Evolutionary conservation across 2,888 invertebrate genomes (phyloP).

Genomic region (Netelia fuscicornis): DNA sequence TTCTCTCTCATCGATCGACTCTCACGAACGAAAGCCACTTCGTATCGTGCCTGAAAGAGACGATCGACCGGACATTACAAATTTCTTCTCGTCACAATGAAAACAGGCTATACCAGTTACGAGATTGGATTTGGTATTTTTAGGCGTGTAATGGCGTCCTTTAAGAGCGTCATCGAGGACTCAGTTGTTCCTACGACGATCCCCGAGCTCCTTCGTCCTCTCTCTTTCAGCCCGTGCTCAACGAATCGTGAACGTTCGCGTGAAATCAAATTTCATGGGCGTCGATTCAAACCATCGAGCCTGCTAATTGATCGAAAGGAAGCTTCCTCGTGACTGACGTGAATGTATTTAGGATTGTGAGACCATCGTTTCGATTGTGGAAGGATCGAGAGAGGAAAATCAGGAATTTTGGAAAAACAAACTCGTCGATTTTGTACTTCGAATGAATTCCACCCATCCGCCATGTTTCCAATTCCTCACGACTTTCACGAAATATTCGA

Average conservation of each 20-base stretch:
- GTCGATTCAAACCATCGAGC: slow-evolving; percentile 73
- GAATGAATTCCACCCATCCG: too few relatives aligned
- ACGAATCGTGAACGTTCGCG: slow-evolving; percentile 64
- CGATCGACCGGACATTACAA: slow-evolving; percentile 13
- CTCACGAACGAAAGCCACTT: not conserved
- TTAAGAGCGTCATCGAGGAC: slow-evolving; percentile 1
- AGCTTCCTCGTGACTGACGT: not conserved
- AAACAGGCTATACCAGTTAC: not conserved
- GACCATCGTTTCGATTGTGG: not conserved
- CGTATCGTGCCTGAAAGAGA: too few relatives aligned
- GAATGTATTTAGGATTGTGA: not conserved
- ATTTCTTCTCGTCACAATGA: slow-evolving; percentile 27
- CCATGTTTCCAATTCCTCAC: too few relatives aligned
- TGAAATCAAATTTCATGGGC: slow-evolving; percentile 78
- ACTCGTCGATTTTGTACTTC: too few relatives aligned
- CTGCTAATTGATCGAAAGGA: slow-evolving; percentile 74
- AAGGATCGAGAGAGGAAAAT: not conserved
- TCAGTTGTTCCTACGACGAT: not conserved
- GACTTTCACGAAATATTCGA: too few relatives aligned
- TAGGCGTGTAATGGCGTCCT: slow-evolving; percentile 12
- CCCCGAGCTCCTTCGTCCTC: not conserved
- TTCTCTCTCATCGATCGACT: not conserved
- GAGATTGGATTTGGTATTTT: slow-evolving; percentile 12
- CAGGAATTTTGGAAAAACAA: not conserved
- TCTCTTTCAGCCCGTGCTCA: slow-evolving; percentile 2